Evolutionary conservation across 2,113 vertebrate genomes (phyloP), one percentile per base, ranked within the genome.

Genomic region (Melanerpes formicivorus): DNA sequence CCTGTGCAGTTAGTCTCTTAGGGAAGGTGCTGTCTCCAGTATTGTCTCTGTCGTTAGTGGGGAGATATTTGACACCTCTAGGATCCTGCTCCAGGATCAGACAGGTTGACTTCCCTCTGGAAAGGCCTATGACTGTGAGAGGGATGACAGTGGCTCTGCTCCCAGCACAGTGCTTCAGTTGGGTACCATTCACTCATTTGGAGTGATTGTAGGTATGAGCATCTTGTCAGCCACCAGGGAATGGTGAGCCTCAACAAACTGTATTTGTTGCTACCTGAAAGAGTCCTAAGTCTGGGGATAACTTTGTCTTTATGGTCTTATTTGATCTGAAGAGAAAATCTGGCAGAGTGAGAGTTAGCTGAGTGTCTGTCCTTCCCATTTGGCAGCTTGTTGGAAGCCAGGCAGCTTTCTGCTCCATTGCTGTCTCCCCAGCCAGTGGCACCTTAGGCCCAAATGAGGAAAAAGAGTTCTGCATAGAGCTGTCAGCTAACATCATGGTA

Each of bases 341-440:
- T 65, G 58, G 65, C 34, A 46, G 26, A 50, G 46, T 30, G 3
- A 69, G 34, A 46, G 40, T 73, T 80, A 76, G 15, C 48, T 90
- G 74, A 70, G 27, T 17, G 37, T 32, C 25, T 71, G 11, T 79
- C 29, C 29, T 21, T 3, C 95, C 42, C 94, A 27, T 58, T 87
- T n/a, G 25, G 66, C 93, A 99, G 98, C 98, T 99, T 11, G 87
- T 96, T 73, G 98, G 98, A 40, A 90, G 72, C 54, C 98, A 99
- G 65, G 97, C 98, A 46, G 62, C 87, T 63, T 93, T 96, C 60
- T 99, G 98, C 81, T 88, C 85, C 0, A 74, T 88, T 6, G 62
- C 22, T 14, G 96, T 99, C 91, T 97, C 86, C 8, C 99, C 99
- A 2, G 80, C 90, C 34, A 91, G 65, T 32, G 98, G 98, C 18